Evolutionary conservation across 2,888 invertebrate genomes (phyloP).

Genomic region (Drosophila colorata): DNA sequence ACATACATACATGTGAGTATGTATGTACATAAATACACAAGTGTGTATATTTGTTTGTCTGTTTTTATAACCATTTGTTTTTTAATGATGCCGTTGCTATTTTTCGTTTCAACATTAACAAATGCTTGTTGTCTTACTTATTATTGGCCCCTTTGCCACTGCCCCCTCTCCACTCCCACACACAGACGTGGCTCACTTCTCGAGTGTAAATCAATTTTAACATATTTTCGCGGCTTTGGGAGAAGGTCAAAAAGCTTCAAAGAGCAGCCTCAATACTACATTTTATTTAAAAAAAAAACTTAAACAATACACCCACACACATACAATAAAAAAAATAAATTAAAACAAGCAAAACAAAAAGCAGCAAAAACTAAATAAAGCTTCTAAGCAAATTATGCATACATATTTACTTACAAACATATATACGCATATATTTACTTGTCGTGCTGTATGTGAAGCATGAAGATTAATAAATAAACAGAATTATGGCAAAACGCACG

Average conservation of each 20-base stretch:
- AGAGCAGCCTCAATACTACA: slow-evolving; percentile 27
- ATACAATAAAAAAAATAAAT: slow-evolving; percentile 23
- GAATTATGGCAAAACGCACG: slow-evolving; percentile 45
- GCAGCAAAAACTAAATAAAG: slow-evolving; percentile 9
- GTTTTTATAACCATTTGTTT: slow-evolving; percentile 23
- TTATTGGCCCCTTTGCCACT: not conserved
- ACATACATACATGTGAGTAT: slow-evolving; percentile 2
- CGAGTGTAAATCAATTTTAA: slow-evolving; percentile 66
- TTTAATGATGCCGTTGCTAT: slow-evolving; percentile 31
- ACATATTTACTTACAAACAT: slow-evolving; percentile 3
- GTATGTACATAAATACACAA: slow-evolving; percentile 5
- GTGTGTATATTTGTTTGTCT: slow-evolving; percentile 2
- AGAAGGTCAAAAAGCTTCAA: slow-evolving; percentile 67
- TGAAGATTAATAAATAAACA: slow-evolving; percentile 55
- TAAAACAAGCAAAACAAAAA: slow-evolving; percentile 31
- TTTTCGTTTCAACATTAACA: slow-evolving; percentile 36
- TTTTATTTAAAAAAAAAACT: slow-evolving; percentile 8
- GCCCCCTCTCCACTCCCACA: not conserved
- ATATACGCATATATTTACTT: slow-evolving; percentile 10
- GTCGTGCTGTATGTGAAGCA: slow-evolving; percentile 33
- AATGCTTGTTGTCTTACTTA: slow-evolving; percentile 24
- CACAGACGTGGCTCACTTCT: slow-evolving; percentile 46
- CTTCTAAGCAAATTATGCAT: slow-evolving; percentile 37
- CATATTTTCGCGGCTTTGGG: slow-evolving; percentile 62
- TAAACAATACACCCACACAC: slow-evolving; percentile 45